These are phyloP conservation scores for Empis stercorea DNA, from an alignment of 2,888 invertebrate species.

Conservation along the genomic window DNA sequence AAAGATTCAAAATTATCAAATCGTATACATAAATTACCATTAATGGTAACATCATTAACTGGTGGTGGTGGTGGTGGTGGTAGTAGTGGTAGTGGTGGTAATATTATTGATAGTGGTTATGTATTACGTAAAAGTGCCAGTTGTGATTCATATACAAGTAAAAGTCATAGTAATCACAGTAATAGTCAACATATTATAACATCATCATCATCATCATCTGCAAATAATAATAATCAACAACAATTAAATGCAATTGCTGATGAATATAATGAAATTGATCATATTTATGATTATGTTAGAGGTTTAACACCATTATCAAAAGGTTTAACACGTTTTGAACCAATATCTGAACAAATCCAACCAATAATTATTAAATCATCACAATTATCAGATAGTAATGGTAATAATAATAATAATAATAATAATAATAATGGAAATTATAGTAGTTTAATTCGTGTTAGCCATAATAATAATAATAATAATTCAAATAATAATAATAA, in stretches of 20 bases:
- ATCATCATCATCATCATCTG: not conserved
- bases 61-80: slow-evolving; percentile 18
- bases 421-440: slow-evolving; percentile 31
- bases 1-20: slow-evolving; percentile 32
- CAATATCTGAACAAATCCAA: slow-evolving; percentile 30
- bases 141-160: slow-evolving; percentile 47
- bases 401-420: slow-evolving; percentile 23
- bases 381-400: slow-evolving; percentile 23
- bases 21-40: slow-evolving; percentile 31
- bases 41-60: slow-evolving; percentile 33
- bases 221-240: slow-evolving; percentile 37
- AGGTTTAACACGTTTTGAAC: slow-evolving; percentile 41
- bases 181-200: slow-evolving; percentile 31
- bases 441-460: slow-evolving; percentile 35
- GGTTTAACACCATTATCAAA: slow-evolving; percentile 85
- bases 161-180: slow-evolving; percentile 30
- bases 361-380: slow-evolving; percentile 32
- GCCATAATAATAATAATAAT: slow-evolving; percentile 19
- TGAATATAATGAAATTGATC: slow-evolving; percentile 92
- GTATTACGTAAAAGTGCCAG: slow-evolving; percentile 65
- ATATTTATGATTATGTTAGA: slow-evolving; percentile 90
- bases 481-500: slow-evolving; percentile 20
- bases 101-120: slow-evolving; percentile 44
- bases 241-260: slow-evolving; percentile 51
- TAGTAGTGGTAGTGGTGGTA: not conserved